Base-by-base conservation (phyloP, 2,888 invertebrate genomes). In the Synergus umbraculus region DNA sequence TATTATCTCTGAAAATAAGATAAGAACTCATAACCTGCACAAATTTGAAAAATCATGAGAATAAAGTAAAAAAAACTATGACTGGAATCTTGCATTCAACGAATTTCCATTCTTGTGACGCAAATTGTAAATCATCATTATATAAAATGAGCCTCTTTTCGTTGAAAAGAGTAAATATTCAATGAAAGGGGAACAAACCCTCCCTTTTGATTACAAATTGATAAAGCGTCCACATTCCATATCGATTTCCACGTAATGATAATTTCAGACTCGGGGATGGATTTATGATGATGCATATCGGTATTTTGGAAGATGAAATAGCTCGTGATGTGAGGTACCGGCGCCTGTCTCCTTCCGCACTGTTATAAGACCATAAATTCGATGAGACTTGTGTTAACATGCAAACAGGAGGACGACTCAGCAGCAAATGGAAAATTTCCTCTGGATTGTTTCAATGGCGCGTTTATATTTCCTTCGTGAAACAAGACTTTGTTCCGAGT, bases 341-440 rank as follows among this genome's bases (percentile, higher is more conserved):
- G 69, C 64, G 77, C 44, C n/a, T 60, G 64, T 73, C 64, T 78
- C 76, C 66, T 44, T 43, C 29, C 49, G 15, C 54, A 49, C 60
- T 69, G n/a, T 79, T 76, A 76, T 67, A 67, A 76, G 67, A 58
- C 37, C 64, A 76, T 82, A 83, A 81, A 83, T 18, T 64, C 49
- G 78, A 82, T 78, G 78, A 80, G 80, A 58, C 37, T 78, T 66
- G 41, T 58, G 37, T 79, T 81, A 76, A 76, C 64, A 80, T 64
- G 78, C 80, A 77, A 78, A 77, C 54, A 77, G 13, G 29, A 5
- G 15, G 15, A 60, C 22, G 22, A 22, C 18, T 18, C 18, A 60
- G 67, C 49, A 63, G 29, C 49, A 78, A 82, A 76, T 83, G 79
- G 82, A 82, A 82, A 83, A 80, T 83, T 82, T 82, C 76, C 46